These are phyloP conservation scores for Cotesia chilonis DNA, from an alignment of 1,140 invertebrate species.

Conservation along the genomic window DNA sequence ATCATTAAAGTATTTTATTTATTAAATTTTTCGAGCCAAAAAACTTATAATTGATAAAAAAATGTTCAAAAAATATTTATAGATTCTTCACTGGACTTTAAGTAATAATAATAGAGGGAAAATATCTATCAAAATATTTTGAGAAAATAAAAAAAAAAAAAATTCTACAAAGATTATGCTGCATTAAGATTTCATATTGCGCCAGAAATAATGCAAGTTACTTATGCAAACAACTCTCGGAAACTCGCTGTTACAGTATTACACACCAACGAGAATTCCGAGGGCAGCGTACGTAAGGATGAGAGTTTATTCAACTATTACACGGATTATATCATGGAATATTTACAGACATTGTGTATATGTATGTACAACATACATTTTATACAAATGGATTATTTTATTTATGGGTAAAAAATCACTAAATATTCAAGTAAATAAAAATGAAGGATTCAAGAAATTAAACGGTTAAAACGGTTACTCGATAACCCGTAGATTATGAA, in stretches of 20 bases:
- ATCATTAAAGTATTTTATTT: no score
- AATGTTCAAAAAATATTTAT: no score
- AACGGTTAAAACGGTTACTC: no score
- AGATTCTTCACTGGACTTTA: no score
- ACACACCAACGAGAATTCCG: not conserved
- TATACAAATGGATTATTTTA: not conserved
- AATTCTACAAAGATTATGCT: conserved; percentile 26
- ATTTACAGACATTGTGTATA: not conserved
- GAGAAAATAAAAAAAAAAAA: not conserved
- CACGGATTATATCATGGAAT: conserved; percentile 2
- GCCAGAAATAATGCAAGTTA: conserved; percentile 38
- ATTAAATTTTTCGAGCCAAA: no score
- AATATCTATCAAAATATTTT: no score
- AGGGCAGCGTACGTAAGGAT: not conserved
- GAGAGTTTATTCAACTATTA: conserved; percentile 8
- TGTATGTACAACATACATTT: not conserved
- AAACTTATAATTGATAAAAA: no score
- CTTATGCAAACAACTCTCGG: conserved; percentile 24
- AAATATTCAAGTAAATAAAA: no score
- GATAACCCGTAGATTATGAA: no score
- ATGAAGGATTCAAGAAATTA: no score
- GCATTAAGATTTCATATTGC: conserved; percentile 33
- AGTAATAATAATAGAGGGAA: no score
- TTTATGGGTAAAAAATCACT: no score
- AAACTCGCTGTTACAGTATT: not conserved